phyloP scores from a whole-genome alignment of 2,888 invertebrate species.

The Lacanobia oleracea region DNA sequence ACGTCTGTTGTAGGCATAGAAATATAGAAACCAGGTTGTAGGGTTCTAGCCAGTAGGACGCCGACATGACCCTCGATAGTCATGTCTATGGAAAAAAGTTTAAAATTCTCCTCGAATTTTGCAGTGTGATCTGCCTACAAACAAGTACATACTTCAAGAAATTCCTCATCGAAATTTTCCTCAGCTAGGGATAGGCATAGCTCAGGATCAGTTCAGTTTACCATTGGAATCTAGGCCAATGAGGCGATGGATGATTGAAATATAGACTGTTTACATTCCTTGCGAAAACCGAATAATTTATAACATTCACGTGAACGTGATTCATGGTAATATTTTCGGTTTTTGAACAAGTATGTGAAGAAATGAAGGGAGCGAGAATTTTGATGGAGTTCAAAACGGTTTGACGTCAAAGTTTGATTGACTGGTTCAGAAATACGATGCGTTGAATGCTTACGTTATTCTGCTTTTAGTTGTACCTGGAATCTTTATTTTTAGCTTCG shows the following conservation, averaged over 20 bases:
- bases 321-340: slow-evolving; percentile 31
- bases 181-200: background rate
- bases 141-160: background rate
- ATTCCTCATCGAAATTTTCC: background rate
- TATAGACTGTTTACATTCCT: slow-evolving; percentile 57
- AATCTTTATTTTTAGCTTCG: slow-evolving; percentile 20
- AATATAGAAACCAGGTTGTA: too few species aligned
- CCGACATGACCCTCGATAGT: too few species aligned
- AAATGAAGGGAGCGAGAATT: slow-evolving; percentile 22
- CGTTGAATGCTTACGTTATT: slow-evolving; percentile 25
- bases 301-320: slow-evolving; percentile 26
- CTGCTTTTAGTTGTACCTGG: slow-evolving; percentile 39
- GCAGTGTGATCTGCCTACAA: background rate
- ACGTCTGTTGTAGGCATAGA: too few species aligned
- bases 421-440: slow-evolving; percentile 22
- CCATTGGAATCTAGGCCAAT: slow-evolving; percentile 39
- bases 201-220: background rate
- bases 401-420: slow-evolving; percentile 56
- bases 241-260: slow-evolving; percentile 39
- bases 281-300: slow-evolving; percentile 47
- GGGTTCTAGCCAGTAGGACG: too few species aligned
- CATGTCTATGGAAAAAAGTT: background rate
- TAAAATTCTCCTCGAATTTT: background rate
- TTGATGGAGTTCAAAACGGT: slow-evolving; percentile 35
- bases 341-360: slow-evolving; percentile 34